phyloP scores from a whole-genome alignment of 2,888 invertebrate species.

The Drosophila prolongata region DNA sequence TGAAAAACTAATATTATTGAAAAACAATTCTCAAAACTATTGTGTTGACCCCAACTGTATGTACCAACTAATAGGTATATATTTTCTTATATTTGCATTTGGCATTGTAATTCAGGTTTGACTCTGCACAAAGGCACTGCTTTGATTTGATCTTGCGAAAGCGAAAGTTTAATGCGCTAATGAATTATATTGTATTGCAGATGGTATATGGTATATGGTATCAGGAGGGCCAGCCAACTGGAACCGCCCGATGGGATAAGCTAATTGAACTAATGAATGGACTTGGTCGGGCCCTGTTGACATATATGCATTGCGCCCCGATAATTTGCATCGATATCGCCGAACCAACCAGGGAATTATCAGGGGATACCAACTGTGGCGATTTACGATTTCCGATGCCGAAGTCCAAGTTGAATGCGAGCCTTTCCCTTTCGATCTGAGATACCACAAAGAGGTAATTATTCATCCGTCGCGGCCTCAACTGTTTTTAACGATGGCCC shows the following conservation, averaged over 20 bases:
- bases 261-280: conserved; percentile 73
- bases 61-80: conserved; percentile 24
- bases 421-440: conserved; percentile 43
- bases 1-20: no score
- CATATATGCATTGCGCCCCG: conserved; percentile 31
- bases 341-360: conserved; percentile 28
- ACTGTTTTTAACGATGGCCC: conserved; percentile 25
- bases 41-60: conserved; percentile 4
- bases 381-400: conserved; percentile 24
- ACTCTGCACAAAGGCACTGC: conserved; percentile 54
- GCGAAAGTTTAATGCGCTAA: conserved; percentile 76
- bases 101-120: conserved; percentile 65
- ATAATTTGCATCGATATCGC: conserved; percentile 32
- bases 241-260: conserved; percentile 35
- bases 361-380: conserved; percentile 26
- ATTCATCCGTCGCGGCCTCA: conserved; percentile 40
- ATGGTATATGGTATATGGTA: conserved; percentile 14
- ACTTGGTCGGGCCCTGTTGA: conserved; percentile 54
- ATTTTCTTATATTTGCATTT: conserved; percentile 69
- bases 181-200: conserved; percentile 69
- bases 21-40: not conserved
- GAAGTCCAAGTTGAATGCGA: not conserved
- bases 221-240: conserved; percentile 38
- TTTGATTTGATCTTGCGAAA: conserved; percentile 77
- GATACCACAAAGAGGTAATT: conserved; percentile 36